Evolutionary conservation across 2,113 vertebrate species (phyloP), one percentile per base, ranked within the genome.

Genomic region (Pycnonotus jocosus): DNA sequence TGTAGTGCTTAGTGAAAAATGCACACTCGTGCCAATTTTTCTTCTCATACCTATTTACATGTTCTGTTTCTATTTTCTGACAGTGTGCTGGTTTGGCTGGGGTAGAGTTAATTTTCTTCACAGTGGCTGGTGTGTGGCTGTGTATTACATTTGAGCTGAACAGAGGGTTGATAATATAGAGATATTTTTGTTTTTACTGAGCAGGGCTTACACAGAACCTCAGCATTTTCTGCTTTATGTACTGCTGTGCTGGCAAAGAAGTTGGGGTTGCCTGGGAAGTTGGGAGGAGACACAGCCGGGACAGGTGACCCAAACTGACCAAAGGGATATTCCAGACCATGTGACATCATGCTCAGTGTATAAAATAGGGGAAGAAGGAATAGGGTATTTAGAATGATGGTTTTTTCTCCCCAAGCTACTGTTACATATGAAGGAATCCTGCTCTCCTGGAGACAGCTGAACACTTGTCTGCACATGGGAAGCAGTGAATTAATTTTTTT

Each of bases 241-340:
- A 38, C 44, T 81, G 15, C n/a, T 0, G 0, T 3, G 3, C 53
- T 31, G 50, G 8, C 4, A 9, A 58, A 5, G 28, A 60, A 23
- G 5, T 4, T 68, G 13, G 11, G 11, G 6, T 6, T 60, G 1
- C 11, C 3, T 23, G 12, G 38, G 28, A n/a, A 11, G 5, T 0
- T 51, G 69, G 31, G 23, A 73, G 23, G 37, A 51, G 60, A 38
- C 22, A 44, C 0, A 81, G 37, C 33, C 28, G 44, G 58, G 5
- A 33, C 12, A 57, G 37, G 44, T 5, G 7, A 51, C 28, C 10
- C 51, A 81, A 51, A 58, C 7, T n/a, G 37, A 81, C 23, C 65
- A 4, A 17, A 66, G 33, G 33, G 33, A 45, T 11, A 16, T 24
- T 37, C 12, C 68, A 88, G 18, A 73, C 23, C 19, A 24, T 16